phyloP scores from a whole-genome alignment of 2,888 invertebrate species.

The Ennomos quercinarius region DNA sequence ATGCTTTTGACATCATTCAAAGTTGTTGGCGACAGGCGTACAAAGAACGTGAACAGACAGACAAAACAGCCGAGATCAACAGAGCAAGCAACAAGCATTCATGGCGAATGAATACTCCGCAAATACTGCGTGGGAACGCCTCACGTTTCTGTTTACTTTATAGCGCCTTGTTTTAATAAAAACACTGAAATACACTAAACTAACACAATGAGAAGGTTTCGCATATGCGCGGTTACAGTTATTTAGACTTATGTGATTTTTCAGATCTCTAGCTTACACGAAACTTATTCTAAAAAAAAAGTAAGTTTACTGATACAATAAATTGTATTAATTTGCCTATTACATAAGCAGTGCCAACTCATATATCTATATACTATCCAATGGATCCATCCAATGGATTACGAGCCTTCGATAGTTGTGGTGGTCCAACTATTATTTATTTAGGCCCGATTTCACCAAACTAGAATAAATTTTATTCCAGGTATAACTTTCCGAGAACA shows the following conservation, averaged over 20 bases:
- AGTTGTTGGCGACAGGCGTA: slow-evolving; percentile 58
- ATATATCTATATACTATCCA: no score
- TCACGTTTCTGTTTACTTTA: slow-evolving; percentile 55
- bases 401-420: no score
- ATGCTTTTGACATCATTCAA: slow-evolving; percentile 55
- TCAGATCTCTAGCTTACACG: not conserved
- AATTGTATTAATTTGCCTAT: no score
- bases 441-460: no score
- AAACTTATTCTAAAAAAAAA: not conserved
- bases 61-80: slow-evolving; percentile 63
- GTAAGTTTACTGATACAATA: no score
- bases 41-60: slow-evolving; percentile 60
- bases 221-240: slow-evolving; percentile 54
- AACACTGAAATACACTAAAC: slow-evolving; percentile 61
- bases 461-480: no score
- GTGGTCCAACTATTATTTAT: no score
- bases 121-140: slow-evolving; percentile 73
- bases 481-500: no score
- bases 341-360: no score
- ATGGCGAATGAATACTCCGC: slow-evolving; percentile 58
- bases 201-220: slow-evolving; percentile 56
- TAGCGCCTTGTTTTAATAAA: slow-evolving; percentile 49
- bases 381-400: no score
- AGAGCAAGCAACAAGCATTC: slow-evolving; percentile 52
- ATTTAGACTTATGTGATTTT: slow-evolving; percentile 16